phyloP scores from a whole-genome alignment of 2,888 invertebrate species.

The Netelia melanura region DNA sequence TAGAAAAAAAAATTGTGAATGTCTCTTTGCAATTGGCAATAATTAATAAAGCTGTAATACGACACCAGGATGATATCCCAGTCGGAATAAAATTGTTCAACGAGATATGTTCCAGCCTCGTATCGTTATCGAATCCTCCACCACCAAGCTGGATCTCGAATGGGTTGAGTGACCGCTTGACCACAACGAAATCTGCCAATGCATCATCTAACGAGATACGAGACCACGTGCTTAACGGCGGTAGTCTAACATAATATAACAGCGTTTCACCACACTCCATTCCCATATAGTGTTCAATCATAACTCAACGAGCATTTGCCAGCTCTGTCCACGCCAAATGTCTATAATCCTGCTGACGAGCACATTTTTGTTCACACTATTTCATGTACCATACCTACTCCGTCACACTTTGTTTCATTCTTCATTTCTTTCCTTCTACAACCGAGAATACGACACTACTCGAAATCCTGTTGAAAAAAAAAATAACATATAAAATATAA shows the following conservation, averaged over 20 bases:
- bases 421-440: background rate
- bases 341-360: constrained; percentile 54
- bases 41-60: no score
- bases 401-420: background rate
- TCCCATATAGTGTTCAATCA: constrained; percentile 52
- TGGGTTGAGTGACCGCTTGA: constrained; percentile 47
- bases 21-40: no score
- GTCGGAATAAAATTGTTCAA: no score
- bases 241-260: constrained; percentile 3
- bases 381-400: background rate
- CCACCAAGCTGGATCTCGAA: background rate
- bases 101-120: no score
- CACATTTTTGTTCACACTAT: constrained; percentile 38
- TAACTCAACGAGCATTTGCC: constrained; percentile 48
- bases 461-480: constrained; percentile 8
- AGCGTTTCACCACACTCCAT: constrained; percentile 14
- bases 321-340: constrained; percentile 13
- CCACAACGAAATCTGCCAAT: constrained; percentile 54
- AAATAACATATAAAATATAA: background rate
- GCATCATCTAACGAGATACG: constrained; percentile 54
- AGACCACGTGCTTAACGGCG: constrained; percentile 49
- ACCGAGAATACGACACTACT: background rate
- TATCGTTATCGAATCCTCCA: background rate
- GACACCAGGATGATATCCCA: no score
- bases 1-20: no score